A percentile compares a stretch with the other conserved stretches of the same genome.
phyloP scores from a whole-genome alignment of 1,140 invertebrate species.

The Conus betulinus region DNA sequence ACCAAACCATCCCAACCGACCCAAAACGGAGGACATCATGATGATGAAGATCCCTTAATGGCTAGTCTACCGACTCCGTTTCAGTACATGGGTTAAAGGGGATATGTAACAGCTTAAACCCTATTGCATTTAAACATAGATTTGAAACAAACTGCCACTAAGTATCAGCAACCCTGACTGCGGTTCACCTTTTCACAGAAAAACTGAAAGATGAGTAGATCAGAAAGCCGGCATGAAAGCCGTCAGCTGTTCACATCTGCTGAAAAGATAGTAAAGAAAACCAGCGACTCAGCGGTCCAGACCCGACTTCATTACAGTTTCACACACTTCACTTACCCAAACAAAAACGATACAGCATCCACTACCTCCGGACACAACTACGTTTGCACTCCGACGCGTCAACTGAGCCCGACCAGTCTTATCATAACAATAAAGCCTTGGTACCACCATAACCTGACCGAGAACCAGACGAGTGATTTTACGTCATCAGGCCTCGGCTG shows the following conservation, averaged over 20 bases:
- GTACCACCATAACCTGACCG: constrained; percentile 14
- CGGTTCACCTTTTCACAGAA: no score
- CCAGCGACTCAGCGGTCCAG: neutral
- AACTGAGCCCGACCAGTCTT: neutral
- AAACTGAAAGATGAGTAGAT: neutral
- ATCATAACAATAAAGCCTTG: neutral
- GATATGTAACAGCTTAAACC: no score
- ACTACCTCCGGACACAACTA: neutral
- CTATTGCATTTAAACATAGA: no score
- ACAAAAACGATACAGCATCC: neutral
- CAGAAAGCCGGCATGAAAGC: neutral
- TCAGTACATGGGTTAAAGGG: no score
- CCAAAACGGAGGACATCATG: no score
- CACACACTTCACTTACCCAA: neutral
- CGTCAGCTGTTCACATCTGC: neutral
- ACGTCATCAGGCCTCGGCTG: constrained; percentile 51
- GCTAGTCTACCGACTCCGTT: no score
- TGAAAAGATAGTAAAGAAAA: neutral
- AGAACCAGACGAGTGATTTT: constrained; percentile 35
- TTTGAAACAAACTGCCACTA: no score
- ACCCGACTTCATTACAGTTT: neutral
- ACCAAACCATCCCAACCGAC: no score
- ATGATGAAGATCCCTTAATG: no score
- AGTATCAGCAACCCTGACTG: no score
- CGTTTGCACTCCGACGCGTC: neutral